A percentile compares a stretch with the other conserved stretches of the same genome.
Conservation (phyloP, 2,797 vertebrate genomes). For the Notamacropus eugenii region DNA sequence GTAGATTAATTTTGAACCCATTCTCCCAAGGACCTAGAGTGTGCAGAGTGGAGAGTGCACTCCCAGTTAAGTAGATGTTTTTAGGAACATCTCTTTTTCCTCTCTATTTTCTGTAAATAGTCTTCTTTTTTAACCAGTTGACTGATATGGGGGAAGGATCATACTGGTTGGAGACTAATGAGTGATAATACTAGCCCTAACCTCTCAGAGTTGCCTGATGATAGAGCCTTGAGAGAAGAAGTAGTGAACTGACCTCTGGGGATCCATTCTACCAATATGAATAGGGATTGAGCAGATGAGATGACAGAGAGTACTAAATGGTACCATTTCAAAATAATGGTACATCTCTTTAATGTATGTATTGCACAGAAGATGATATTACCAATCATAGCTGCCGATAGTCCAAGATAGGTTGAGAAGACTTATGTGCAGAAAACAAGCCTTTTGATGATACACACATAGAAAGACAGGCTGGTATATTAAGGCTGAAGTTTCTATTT, state of each 20-base stretch:
- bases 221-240: not conserved
- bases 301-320: not conserved
- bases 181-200: not conserved
- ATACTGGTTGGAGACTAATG: not conserved
- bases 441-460: conserved; percentile 20
- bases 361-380: conserved; percentile 44
- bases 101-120: not conserved
- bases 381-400: conserved; percentile 36
- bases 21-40: not conserved
- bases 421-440: not conserved
- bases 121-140: not conserved
- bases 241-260: not conserved
- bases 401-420: conserved; percentile 55
- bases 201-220: not conserved
- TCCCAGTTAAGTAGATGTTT: not conserved
- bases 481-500: conserved; percentile 48
- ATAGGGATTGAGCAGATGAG: not conserved
- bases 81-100: not conserved
- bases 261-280: not conserved
- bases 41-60: not conserved
- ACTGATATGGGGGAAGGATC: not conserved
- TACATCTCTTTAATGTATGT: not conserved
- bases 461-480: conserved; percentile 13
- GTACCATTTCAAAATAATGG: not conserved
- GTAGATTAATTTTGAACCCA: not conserved